Conservation (phyloP, 2,113 vertebrate genomes). For the Toxostoma redivivum region DNA sequence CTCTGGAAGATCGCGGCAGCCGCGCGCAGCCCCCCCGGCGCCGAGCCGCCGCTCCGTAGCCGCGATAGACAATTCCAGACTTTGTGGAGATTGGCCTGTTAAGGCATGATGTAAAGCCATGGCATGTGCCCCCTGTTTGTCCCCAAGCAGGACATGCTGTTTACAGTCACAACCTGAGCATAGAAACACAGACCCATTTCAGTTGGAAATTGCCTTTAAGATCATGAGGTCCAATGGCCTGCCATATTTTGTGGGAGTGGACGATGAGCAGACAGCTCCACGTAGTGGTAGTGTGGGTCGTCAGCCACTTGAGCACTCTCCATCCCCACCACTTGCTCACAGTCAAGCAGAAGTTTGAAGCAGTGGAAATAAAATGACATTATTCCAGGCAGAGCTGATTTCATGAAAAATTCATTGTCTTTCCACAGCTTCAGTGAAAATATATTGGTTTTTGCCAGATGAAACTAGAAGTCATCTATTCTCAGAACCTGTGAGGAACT, state of each 20-base stretch:
- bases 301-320: neutral
- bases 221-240: neutral
- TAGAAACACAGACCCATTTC: neutral
- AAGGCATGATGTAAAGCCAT: neutral
- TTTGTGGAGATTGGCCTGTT: neutral
- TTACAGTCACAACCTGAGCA: neutral
- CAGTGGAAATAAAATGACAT: neutral
- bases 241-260: accelerated
- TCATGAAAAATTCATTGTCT: slow-evolving; percentile 31
- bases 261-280: accelerated
- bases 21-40: too few species aligned
- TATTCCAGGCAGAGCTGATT: neutral
- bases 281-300: neutral
- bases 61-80: accelerated
- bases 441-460: neutral
- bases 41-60: too few species aligned
- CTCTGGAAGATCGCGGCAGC: too few species aligned
- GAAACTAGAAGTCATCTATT: slow-evolving; percentile 18
- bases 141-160: too few species aligned
- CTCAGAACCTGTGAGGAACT: neutral
- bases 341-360: neutral
- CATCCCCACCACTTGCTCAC: accelerated
- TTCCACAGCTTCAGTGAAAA: neutral
- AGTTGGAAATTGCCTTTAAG: neutral
- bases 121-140: neutral